phyloP scores from a whole-genome alignment of 2,888 invertebrate species.

The Unio pictorum region DNA sequence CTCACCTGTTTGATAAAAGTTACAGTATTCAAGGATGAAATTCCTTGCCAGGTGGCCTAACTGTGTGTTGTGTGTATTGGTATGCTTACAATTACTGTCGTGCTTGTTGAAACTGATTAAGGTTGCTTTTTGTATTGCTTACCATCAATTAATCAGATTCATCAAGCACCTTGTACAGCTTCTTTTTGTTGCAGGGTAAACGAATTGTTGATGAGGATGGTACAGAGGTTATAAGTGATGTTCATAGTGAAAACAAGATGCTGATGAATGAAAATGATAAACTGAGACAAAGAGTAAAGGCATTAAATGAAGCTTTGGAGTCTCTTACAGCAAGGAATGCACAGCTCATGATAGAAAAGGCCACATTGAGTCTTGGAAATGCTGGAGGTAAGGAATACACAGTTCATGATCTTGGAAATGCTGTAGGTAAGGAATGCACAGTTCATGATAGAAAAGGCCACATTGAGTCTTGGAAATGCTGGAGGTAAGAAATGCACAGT shows the following conservation, averaged over 20 bases:
- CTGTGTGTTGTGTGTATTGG: too few species aligned
- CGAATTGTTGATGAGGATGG: constrained; percentile 90
- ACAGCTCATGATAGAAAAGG: constrained; percentile 81
- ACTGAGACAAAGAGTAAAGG: constrained; percentile 89
- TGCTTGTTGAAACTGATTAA: too few species aligned
- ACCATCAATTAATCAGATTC: background rate
- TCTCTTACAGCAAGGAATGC: constrained; percentile 84
- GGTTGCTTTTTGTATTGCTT: too few species aligned
- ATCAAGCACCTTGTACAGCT: background rate
- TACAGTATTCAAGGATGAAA: too few species aligned
- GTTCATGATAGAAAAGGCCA: too few species aligned
- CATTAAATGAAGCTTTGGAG: constrained; percentile 94
- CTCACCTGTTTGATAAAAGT: too few species aligned
- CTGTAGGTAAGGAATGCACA: constrained; percentile 78
- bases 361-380: constrained; percentile 37
- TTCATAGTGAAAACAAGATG: constrained; percentile 96
- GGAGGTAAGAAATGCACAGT: constrained; percentile 74
- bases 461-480: constrained; percentile 8
- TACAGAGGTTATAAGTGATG: constrained; percentile 89
- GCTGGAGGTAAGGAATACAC: constrained; percentile 78
- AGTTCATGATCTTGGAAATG: constrained; percentile 76
- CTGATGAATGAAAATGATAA: constrained; percentile 90
- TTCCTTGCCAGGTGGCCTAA: too few species aligned
- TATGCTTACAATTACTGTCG: too few species aligned
- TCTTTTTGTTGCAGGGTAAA: constrained; percentile 80